Conservation (phyloP, 2,797 vertebrate species). For the Mastacembelus armatus region DNA sequence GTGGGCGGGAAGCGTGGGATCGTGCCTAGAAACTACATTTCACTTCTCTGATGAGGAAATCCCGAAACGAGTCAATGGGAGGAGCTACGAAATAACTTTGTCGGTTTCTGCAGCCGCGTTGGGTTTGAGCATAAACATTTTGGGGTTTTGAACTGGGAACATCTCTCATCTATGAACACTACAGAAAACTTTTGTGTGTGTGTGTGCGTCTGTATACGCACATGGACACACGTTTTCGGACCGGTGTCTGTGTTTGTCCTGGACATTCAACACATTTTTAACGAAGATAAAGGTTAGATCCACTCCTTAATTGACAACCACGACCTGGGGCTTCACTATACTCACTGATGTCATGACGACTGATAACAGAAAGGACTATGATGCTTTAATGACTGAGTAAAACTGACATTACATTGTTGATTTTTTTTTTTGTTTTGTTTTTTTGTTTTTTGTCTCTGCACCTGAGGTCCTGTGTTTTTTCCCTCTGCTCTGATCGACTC, state of each 20-base stretch:
- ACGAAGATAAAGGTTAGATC: too few relatives aligned
- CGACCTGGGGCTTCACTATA: neutral
- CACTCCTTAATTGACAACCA: neutral
- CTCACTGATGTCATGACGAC: neutral
- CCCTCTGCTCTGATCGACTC: too few relatives aligned
- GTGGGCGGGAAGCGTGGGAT: conserved; percentile 88
- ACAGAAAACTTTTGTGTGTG: neutral
- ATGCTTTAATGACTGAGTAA: neutral
- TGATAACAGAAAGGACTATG: neutral
- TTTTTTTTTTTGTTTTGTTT: too few relatives aligned
- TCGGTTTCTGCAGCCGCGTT: neutral
- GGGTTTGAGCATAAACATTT: neutral
- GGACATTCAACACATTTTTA: too few relatives aligned
- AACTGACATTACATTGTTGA: neutral
- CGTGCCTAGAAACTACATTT: conserved; percentile 92
- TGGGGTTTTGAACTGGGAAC: neutral
- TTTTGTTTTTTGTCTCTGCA: neutral
- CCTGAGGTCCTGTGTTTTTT: neutral
- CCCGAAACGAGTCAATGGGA: neutral
- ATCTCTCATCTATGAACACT: fast-evolving
- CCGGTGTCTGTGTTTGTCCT: neutral
- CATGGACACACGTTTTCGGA: neutral
- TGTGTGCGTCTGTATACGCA: neutral
- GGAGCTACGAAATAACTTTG: neutral
- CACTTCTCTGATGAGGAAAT: conserved; percentile 70